Conservation (phyloP, 2,113 vertebrate genomes). For the Ondatra zibethicus region DNA sequence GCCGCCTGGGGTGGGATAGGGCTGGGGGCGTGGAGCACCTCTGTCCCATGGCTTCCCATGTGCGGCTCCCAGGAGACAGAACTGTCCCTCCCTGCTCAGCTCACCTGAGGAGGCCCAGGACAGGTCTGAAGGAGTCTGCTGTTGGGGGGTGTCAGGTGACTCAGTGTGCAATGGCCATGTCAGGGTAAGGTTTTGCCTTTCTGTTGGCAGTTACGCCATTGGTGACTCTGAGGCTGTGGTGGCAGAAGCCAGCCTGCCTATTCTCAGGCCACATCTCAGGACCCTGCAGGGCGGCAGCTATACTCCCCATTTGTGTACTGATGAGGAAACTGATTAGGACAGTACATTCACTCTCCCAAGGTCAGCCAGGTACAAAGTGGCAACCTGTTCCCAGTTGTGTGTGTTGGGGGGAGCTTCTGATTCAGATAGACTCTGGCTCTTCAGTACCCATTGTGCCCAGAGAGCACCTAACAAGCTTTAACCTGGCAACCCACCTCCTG, state of each 20-base stretch:
- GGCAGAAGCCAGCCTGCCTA: background rate
- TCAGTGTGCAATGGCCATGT: accelerated
- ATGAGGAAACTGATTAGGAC: background rate
- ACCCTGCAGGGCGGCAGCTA: accelerated
- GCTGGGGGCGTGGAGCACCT: background rate
- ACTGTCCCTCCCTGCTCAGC: background rate
- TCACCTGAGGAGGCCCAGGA: background rate
- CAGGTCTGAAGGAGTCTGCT: background rate
- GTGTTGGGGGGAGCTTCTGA: no score
- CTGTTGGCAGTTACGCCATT: accelerated
- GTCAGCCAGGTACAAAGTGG: accelerated
- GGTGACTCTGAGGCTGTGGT: accelerated
- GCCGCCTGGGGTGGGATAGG: background rate
- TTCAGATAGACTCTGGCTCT: background rate
- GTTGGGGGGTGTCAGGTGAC: no score
- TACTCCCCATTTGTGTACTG: accelerated
- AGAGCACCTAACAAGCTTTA: background rate
- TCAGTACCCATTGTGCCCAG: background rate
- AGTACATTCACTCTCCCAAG: accelerated
- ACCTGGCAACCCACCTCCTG: background rate
- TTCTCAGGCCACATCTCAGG: background rate
- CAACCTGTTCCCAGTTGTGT: background rate
- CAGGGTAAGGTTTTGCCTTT: background rate
- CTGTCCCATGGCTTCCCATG: accelerated
- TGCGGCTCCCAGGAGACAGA: background rate